Percentiles rank a stretch among this genome's conserved stretches.
Evolutionary conservation across 2,113 vertebrate genomes (phyloP).

Genomic region (Petrocephalus zakoni): DNA sequence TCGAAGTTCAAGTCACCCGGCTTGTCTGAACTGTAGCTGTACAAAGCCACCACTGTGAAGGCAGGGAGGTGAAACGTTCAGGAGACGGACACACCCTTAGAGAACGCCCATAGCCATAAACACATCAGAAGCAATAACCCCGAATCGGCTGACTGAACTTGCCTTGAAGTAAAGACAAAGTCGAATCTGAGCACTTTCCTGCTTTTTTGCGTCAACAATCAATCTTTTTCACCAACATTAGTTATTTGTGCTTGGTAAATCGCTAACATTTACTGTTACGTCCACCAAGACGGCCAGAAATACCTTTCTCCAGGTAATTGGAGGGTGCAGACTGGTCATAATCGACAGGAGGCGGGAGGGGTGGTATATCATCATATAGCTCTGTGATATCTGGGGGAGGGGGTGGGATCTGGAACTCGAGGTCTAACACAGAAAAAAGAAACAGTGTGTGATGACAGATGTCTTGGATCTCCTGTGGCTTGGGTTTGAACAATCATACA

Average conservation of each 20-base stretch:
- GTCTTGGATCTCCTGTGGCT: not conserved
- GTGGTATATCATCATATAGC: constrained; percentile 22
- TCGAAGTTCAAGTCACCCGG: constrained; percentile 79
- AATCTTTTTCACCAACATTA: not conserved
- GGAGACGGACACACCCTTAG: not conserved
- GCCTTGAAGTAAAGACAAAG: not conserved
- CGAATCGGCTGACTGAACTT: not conserved
- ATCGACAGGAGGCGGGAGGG: constrained; percentile 22
- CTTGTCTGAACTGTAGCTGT: constrained; percentile 78
- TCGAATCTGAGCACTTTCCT: not conserved
- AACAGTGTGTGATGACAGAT: not conserved
- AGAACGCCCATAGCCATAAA: not conserved
- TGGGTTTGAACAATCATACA: not conserved
- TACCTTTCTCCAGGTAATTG: constrained; percentile 59
- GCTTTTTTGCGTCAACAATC: not conserved
- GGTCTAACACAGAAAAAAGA: constrained; percentile 10
- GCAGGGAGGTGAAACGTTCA: constrained; percentile 26
- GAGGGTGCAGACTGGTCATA: constrained; percentile 31
- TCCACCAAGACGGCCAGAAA: not conserved
- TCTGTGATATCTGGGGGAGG: constrained; percentile 23
- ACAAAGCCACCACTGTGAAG: constrained; percentile 84
- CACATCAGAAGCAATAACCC: not conserved
- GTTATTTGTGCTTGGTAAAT: not conserved
- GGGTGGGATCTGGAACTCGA: constrained; percentile 19
- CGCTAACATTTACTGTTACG: not conserved